Evolutionary conservation across 2,113 vertebrate species (phyloP).

Genomic region (Scartelaos histophorus): DNA sequence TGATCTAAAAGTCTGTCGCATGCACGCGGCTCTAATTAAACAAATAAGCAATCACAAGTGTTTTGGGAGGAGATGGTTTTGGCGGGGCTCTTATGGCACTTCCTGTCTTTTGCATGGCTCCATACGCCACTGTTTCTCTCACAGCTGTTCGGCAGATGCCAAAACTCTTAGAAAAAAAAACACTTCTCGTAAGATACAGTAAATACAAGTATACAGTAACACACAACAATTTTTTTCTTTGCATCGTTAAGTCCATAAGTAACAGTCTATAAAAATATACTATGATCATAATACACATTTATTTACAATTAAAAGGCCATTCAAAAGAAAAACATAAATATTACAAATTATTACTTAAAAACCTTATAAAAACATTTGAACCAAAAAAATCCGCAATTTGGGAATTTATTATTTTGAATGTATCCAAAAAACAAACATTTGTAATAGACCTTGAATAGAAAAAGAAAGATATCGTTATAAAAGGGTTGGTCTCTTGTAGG

Average conservation of each 20-base stretch:
- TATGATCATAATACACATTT: slow-evolving; percentile 59
- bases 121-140: slow-evolving; percentile 13
- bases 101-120: not conserved
- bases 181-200: slow-evolving; percentile 54
- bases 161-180: slow-evolving; percentile 39
- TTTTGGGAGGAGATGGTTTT: slow-evolving; percentile 9
- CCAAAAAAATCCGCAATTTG: slow-evolving; percentile 37
- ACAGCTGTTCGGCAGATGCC: slow-evolving; percentile 32
- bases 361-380: slow-evolving; percentile 53
- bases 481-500: slow-evolving; percentile 64
- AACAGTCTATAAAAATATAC: slow-evolving; percentile 72
- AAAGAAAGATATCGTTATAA: slow-evolving; percentile 49
- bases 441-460: slow-evolving; percentile 28
- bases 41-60: not conserved
- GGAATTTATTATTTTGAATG: slow-evolving; percentile 46
- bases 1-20: not conserved
- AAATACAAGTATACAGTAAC: slow-evolving; percentile 53
- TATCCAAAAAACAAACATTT: slow-evolving; percentile 34
- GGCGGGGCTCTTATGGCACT: slow-evolving; percentile 28
- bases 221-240: slow-evolving; percentile 48
- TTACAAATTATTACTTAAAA: slow-evolving; percentile 41
- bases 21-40: not conserved
- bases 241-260: slow-evolving; percentile 37
- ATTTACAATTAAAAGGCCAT: slow-evolving; percentile 70
- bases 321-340: slow-evolving; percentile 65